Base-by-base conservation (phyloP, 2,797 vertebrate genomes). In the Pelochelys cantorii region DNA sequence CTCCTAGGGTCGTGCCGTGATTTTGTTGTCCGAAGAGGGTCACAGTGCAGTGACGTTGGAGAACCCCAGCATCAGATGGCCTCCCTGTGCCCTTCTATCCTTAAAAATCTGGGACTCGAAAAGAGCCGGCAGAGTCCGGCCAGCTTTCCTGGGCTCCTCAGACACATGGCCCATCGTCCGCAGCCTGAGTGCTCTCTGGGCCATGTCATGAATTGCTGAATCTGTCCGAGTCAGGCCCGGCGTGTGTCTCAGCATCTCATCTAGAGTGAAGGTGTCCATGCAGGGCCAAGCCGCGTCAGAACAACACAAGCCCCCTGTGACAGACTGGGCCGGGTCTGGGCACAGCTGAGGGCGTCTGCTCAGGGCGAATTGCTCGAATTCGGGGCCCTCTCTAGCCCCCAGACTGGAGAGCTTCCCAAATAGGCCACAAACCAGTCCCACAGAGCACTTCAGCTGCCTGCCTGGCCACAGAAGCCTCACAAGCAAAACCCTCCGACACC, bases 191-290 rank as follows among this genome's bases (percentile, higher is more conserved):
- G 13, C 25, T 25, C 14, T 52, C 48, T 6, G 14, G 7, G 42
- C 65, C 31, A 2, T 18, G 31, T 68, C 11, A 34, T 20, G 65
- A 68, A n/a, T n/a, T 85, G 79, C 84, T 57, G 82, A 81, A 78
- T 88, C 57, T 56, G 31, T 53, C 82, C 78, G 85, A 92, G 57
- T 85, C 56, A 79, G 53, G 52, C 65, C n/a, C n/a, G 2, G n/a
- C 65, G 65, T 68, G 56, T 92, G 90, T 57, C 82, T 88, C 81
- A 79, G 88, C 81, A 77, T 78, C 31, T 92, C 88, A 77, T 77
- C 34, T 42, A 62, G 86, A 84, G 85, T 88, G 62, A 88, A 92
- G 68, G 84, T 84, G 78, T 88, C 84, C 60, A 57, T 65, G 86
- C 78, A 20, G 20, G 77, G 62, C 65, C 65, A 22, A 81, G 68